Base-by-base conservation (phyloP, 2,888 invertebrate genomes). In the Chaetogeoica ovagalla region DNA sequence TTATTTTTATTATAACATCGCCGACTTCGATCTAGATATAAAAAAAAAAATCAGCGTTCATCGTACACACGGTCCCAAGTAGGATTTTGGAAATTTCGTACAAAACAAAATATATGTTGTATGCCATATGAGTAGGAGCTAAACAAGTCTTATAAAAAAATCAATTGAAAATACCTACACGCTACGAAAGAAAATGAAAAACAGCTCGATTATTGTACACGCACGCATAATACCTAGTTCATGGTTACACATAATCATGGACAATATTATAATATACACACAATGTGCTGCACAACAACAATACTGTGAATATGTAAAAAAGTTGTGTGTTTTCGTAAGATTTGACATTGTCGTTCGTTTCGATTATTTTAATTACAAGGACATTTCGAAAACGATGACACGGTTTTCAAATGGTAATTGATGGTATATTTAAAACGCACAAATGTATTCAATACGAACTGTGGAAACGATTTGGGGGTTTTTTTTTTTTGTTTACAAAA, bases 1-100 rank as follows among this genome's bases (percentile, higher is more conserved):
- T 96, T 86, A 96, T 93, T 90, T 94, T 94, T 88, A 95, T 90
- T 88, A 96, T 93, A 86, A 96, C 93, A 89, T 96, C 96, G 85
- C 96, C 96, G 86, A 95, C 94, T 90, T 96, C 94, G 86, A 96
- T 92, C 96, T 96, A 90, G 21, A 62, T 0, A n/a, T n/a, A n/a
- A n/a, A 77, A 30, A 63, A 59, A 37, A 8, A 65, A 23, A 57
- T n/a, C 4, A 57, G 52, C 3, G 57, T 8, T n/a, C 11, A 11
- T 8, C 19, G 19, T 55, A 3, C 11, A 1, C 48, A 13, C 11
- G 1, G 3, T 48, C 43, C 43, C 43, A 43, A 43, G 11, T 48
- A 48, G 48, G 48, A 48, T 48, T 48, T 48, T 15, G 13, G 8
- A 48, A 1, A 48, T 15, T 7, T 43, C 30, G 9, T 43, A 43